These are phyloP conservation scores for Streblospio benedicti DNA, from an alignment of 1,140 invertebrate genomes.

Conservation along the genomic window DNA sequence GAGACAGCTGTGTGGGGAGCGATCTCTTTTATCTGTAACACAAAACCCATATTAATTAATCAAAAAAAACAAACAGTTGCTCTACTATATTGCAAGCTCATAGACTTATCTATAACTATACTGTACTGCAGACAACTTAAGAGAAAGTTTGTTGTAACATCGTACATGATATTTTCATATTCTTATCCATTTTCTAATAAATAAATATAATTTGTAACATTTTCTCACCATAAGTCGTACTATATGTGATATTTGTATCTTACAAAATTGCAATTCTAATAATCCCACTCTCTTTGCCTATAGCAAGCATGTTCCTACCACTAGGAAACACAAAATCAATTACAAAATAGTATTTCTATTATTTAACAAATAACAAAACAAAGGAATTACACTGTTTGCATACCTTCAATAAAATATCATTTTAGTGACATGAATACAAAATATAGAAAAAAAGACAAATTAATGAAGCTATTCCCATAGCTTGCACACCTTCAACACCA, in stretches of 20 bases:
- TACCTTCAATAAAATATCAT: slow-evolving; percentile 1
- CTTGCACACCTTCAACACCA: slow-evolving; percentile 62
- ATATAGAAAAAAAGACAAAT: neutral
- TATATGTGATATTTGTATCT: too few relatives aligned
- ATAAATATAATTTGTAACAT: neutral
- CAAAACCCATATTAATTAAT: slow-evolving; percentile 12
- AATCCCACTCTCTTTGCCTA: too few relatives aligned
- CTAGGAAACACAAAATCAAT: too few relatives aligned
- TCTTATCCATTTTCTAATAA: neutral
- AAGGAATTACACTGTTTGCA: neutral
- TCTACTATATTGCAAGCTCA: neutral
- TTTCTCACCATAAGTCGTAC: too few relatives aligned
- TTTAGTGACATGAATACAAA: neutral
- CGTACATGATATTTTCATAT: neutral
- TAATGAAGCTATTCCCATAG: neutral
- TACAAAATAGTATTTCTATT: neutral
- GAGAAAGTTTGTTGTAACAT: neutral
- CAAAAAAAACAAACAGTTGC: slow-evolving; percentile 7
- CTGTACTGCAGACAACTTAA: neutral
- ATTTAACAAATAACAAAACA: neutral
- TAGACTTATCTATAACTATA: neutral
- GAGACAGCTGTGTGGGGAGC: slow-evolving; percentile 69
- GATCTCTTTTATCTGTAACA: slow-evolving; percentile 69
- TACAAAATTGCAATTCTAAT: too few relatives aligned
- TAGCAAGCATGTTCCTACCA: too few relatives aligned